phyloP scores from a whole-genome alignment of 1,140 invertebrate species.

The Mycetomoellerius zeteki region DNA sequence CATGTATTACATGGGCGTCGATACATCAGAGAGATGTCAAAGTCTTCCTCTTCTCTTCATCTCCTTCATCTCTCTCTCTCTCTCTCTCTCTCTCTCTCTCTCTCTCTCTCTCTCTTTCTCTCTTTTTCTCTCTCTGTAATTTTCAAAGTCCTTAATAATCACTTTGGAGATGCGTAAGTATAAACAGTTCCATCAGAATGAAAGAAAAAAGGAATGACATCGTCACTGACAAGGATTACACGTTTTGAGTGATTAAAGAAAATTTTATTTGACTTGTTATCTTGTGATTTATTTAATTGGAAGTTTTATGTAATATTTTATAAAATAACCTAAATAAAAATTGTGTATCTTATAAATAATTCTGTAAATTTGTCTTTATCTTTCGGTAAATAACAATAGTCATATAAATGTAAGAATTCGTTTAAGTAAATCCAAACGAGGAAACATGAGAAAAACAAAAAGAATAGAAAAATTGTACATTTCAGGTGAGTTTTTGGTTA shows the following conservation, averaged over 20 bases:
- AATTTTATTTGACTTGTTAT: background rate
- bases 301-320: background rate
- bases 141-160: slow-evolving; percentile 47
- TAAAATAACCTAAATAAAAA: background rate
- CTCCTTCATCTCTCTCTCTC: background rate
- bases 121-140: slow-evolving; percentile 36
- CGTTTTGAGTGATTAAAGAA: slow-evolving; percentile 1
- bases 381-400: background rate
- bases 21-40: slow-evolving; percentile 55
- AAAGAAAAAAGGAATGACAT: background rate
- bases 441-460: background rate
- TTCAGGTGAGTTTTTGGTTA: background rate
- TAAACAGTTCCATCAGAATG: background rate
- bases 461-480: background rate
- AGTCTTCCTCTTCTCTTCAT: background rate
- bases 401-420: background rate
- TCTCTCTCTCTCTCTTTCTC: slow-evolving; percentile 30
- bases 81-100: slow-evolving; percentile 32
- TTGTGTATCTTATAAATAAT: background rate
- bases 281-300: background rate
- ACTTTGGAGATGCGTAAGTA: slow-evolving; percentile 12
- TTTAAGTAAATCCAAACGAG: background rate
- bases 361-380: background rate
- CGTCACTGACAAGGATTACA: slow-evolving; percentile 1
- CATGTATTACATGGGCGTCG: slow-evolving; percentile 22